Evolutionary conservation across 2,797 vertebrate genomes (phyloP).

Genomic region (Clarias pachynema): DNA sequence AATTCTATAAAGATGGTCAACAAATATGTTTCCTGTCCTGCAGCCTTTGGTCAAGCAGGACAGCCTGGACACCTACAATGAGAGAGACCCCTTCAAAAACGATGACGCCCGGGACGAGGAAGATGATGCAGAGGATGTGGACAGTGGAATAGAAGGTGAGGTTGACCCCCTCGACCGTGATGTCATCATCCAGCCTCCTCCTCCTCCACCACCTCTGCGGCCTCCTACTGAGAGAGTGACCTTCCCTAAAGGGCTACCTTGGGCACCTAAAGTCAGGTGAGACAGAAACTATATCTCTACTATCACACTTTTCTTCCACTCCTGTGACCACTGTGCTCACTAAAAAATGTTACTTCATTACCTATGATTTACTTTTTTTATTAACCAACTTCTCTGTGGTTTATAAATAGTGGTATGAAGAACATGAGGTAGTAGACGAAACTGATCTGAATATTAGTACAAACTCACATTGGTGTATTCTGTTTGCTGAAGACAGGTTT

Average conservation of each 20-base stretch:
- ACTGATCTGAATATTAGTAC: neutral
- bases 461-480: slow-evolving; percentile 2
- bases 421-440: neutral
- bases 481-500: neutral
- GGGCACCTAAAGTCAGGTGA: slow-evolving; percentile 97
- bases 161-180: slow-evolving; percentile 90
- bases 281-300: neutral
- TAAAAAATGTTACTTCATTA: neutral
- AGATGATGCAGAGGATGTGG: slow-evolving; percentile 86
- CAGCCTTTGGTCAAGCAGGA: slow-evolving; percentile 95
- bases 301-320: neutral
- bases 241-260: slow-evolving; percentile 96
- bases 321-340: neutral
- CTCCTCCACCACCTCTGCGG: slow-evolving; percentile 71
- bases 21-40: slow-evolving; percentile 27
- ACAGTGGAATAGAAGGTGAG: slow-evolving; percentile 86
- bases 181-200: slow-evolving; percentile 76
- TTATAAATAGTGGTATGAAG: neutral
- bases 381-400: neutral
- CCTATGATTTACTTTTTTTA: neutral
- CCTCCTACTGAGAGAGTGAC: slow-evolving; percentile 82
- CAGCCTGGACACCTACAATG: slow-evolving; percentile 95
- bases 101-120: slow-evolving; percentile 87
- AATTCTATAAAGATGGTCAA: neutral
- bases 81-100: slow-evolving; percentile 94